phyloP scores from a whole-genome alignment of 2,113 vertebrate species.

The Entomyzon cyanotis region DNA sequence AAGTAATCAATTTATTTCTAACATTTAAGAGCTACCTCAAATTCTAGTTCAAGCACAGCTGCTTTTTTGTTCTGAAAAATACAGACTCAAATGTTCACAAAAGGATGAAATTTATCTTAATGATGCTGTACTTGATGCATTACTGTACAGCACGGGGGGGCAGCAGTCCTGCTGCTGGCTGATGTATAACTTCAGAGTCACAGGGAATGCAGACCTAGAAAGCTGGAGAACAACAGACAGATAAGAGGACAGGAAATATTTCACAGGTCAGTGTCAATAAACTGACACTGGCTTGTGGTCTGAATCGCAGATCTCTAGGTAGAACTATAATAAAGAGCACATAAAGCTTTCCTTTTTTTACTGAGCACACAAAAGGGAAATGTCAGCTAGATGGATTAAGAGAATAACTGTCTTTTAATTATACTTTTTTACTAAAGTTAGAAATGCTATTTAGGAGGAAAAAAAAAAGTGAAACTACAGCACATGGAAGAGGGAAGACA shows the following conservation, averaged over 20 bases:
- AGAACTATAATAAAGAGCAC: background rate
- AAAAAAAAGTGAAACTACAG: background rate
- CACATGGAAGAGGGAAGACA: background rate
- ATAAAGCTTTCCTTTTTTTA: constrained; percentile 16
- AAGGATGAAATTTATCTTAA: constrained; percentile 59
- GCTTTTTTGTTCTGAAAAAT: constrained; percentile 32
- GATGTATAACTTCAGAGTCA: constrained; percentile 53
- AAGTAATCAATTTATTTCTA: constrained; percentile 22
- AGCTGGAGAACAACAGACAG: constrained; percentile 27
- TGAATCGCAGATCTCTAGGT: background rate
- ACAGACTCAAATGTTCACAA: constrained; percentile 8
- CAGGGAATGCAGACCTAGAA: constrained; percentile 25
- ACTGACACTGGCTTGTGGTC: background rate
- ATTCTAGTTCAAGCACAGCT: constrained; percentile 24
- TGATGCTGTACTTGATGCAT: constrained; percentile 38
- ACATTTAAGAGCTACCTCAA: background rate
- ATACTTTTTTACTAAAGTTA: background rate
- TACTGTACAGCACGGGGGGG: constrained; percentile 6
- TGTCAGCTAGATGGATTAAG: background rate
- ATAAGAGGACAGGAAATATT: constrained; percentile 30
- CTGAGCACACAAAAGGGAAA: background rate
- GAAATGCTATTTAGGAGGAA: background rate
- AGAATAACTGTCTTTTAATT: constrained; percentile 40
- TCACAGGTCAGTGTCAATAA: constrained; percentile 27
- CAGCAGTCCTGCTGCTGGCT: constrained; percentile 23